Percentiles rank a stretch among this genome's conserved stretches.
These are phyloP conservation scores for Myotis pilosus DNA, from an alignment of 2,797 vertebrate genomes.

Conservation along the genomic window DNA sequence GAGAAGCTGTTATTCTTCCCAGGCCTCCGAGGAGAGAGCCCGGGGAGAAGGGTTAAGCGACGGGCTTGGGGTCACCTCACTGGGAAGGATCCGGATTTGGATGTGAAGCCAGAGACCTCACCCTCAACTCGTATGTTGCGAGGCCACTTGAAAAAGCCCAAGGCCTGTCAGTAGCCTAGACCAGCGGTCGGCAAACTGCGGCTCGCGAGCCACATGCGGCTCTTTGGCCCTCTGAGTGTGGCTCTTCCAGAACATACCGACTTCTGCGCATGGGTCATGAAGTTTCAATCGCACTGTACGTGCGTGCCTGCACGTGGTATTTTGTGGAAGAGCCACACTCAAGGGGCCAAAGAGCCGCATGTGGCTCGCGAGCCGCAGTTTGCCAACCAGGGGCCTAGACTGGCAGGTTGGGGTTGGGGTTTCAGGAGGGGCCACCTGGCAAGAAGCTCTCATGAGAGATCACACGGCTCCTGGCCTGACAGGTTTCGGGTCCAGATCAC, in stretches of 20 bases:
- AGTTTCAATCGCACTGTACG: too few species aligned
- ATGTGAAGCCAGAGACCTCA: not conserved
- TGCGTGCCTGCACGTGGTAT: too few species aligned
- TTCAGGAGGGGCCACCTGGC: not conserved
- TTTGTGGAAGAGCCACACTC: too few species aligned
- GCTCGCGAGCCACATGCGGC: too few species aligned
- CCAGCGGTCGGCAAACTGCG: too few species aligned
- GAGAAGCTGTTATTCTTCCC: not conserved
- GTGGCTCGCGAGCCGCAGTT: too few species aligned
- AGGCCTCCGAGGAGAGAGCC: not conserved
- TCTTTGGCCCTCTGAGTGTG: too few species aligned
- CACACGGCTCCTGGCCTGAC: not conserved
- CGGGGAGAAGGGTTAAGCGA: not conserved
- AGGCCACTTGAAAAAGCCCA: not conserved
- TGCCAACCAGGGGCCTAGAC: not conserved
- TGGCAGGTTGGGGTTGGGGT: not conserved
- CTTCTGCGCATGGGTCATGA: too few species aligned
- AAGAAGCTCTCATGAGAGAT: slow-evolving; percentile 38
- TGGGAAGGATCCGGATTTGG: not conserved
- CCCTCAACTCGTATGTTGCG: not conserved
- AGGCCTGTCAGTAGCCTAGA: not conserved
- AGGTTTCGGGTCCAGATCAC: slow-evolving; percentile 36
- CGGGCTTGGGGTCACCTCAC: not conserved
- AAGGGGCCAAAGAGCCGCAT: too few species aligned
- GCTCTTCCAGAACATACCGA: too few species aligned